Evolutionary conservation across 2,888 invertebrate species (phyloP).

Genomic region (Hirtodrosophila duncani): DNA sequence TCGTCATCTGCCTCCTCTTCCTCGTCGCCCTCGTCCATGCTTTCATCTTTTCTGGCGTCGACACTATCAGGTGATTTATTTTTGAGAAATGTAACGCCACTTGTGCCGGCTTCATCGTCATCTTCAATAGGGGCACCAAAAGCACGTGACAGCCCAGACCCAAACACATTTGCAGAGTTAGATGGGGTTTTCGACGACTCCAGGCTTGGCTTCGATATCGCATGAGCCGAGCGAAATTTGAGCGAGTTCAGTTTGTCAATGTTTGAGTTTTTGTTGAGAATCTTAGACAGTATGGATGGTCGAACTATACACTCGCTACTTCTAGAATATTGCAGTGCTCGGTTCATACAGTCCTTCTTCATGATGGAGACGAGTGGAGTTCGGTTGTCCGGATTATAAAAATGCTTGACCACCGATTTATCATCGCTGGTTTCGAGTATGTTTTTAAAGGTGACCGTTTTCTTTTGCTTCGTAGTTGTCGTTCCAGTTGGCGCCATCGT

Average conservation of each 20-base stretch:
- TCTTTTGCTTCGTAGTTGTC: slow-evolving; percentile 78
- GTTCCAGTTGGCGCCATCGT: slow-evolving; percentile 6
- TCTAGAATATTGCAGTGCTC: slow-evolving; percentile 80
- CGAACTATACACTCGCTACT: slow-evolving; percentile 82
- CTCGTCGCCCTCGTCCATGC: slow-evolving; percentile 27
- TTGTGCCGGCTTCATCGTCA: slow-evolving; percentile 54
- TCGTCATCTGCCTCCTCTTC: slow-evolving; percentile 47
- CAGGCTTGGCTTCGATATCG: slow-evolving; percentile 14
- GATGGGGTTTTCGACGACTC: slow-evolving; percentile 4
- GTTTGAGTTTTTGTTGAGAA: slow-evolving; percentile 81
- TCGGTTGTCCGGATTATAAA: slow-evolving; percentile 81
- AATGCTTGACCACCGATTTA: slow-evolving; percentile 81
- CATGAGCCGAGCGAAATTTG: slow-evolving; percentile 71
- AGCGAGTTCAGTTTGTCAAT: slow-evolving; percentile 78
- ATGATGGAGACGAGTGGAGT: slow-evolving; percentile 82
- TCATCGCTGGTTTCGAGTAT: slow-evolving; percentile 82
- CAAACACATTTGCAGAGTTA: slow-evolving; percentile 40
- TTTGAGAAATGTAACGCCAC: slow-evolving; percentile 67
- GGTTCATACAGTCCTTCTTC: slow-evolving; percentile 82
- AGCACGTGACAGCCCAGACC: slow-evolving; percentile 61
- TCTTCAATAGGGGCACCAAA: slow-evolving; percentile 70
- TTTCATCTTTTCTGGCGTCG: slow-evolving; percentile 38
- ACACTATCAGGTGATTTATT: slow-evolving; percentile 24
- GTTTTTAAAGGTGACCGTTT: slow-evolving; percentile 83
- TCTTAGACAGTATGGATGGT: slow-evolving; percentile 82